Percentiles rank a stretch among this genome's conserved stretches.
These are phyloP conservation scores for Chlamydotis undulata DNA, from an alignment of 2,113 vertebrate species.

Conservation along the genomic window DNA sequence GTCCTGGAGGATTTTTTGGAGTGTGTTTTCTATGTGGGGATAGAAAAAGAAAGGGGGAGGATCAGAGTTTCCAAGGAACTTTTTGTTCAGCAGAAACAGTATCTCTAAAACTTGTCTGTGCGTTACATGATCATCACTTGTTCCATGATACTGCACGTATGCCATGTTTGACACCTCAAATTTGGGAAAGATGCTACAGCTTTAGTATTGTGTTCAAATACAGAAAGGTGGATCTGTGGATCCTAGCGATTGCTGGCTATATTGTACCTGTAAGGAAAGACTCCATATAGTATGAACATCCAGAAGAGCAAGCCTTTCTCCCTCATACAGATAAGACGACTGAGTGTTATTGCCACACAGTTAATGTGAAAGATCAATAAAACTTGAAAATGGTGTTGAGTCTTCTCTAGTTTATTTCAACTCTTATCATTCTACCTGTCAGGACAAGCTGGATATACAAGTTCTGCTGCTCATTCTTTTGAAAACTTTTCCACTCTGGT, in stretches of 20 bases:
- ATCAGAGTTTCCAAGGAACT: neutral
- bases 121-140: neutral
- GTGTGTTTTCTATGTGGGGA: neutral
- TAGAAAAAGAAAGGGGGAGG: neutral
- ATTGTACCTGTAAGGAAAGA: conserved; percentile 36
- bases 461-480: conserved; percentile 52
- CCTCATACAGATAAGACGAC: neutral
- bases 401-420: conserved; percentile 61
- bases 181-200: conserved; percentile 10
- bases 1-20: neutral
- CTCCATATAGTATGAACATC: neutral
- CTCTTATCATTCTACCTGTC: conserved; percentile 16
- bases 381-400: conserved; percentile 52
- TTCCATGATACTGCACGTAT: conserved; percentile 20
- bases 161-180: neutral
- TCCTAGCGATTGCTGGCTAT: neutral
- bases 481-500: conserved; percentile 48
- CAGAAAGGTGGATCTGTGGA: neutral
- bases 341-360: conserved; percentile 1
- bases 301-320: conserved; percentile 11
- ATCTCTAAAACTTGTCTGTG: conserved; percentile 36
- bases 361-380: conserved; percentile 55
- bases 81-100: conserved; percentile 16
- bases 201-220: conserved; percentile 28
- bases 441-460: conserved; percentile 62